phyloP scores from a whole-genome alignment of 2,888 invertebrate genomes.

The Drosophila testacea region DNA sequence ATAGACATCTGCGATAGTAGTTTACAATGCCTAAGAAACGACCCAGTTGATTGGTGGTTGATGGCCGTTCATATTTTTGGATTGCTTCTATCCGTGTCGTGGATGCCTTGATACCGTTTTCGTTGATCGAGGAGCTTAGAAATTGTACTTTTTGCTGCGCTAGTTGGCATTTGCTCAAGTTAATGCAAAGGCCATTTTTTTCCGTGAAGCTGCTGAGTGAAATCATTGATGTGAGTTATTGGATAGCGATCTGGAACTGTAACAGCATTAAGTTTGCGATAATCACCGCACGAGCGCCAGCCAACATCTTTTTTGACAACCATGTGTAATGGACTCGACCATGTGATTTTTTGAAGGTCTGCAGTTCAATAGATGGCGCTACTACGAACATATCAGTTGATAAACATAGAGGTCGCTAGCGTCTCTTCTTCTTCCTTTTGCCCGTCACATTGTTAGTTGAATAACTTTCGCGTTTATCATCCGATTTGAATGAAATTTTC shows the following conservation, averaged over 20 bases:
- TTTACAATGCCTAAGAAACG: background rate
- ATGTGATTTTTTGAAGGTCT: background rate
- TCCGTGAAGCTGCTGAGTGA: background rate
- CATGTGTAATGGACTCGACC: background rate
- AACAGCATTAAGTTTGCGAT: background rate
- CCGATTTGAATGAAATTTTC: too few relatives aligned
- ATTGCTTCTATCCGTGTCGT: background rate
- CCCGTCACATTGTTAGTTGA: too few relatives aligned
- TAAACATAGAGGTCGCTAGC: too few relatives aligned
- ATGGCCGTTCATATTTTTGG: background rate
- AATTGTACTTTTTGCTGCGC: background rate
- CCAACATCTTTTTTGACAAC: background rate
- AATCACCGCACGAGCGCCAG: background rate
- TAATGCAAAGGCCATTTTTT: background rate
- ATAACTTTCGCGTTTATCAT: too few relatives aligned
- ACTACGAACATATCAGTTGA: too few relatives aligned
- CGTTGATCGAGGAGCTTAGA: background rate
- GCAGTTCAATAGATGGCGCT: background rate
- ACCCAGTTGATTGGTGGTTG: background rate
- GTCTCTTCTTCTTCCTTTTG: too few relatives aligned
- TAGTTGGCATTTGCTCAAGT: background rate
- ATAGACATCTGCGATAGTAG: background rate
- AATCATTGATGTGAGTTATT: background rate
- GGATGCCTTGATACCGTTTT: background rate
- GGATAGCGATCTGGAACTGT: background rate